Evolutionary conservation across 2,888 invertebrate genomes (phyloP).

Genomic region (Philopedon plagiatum): DNA sequence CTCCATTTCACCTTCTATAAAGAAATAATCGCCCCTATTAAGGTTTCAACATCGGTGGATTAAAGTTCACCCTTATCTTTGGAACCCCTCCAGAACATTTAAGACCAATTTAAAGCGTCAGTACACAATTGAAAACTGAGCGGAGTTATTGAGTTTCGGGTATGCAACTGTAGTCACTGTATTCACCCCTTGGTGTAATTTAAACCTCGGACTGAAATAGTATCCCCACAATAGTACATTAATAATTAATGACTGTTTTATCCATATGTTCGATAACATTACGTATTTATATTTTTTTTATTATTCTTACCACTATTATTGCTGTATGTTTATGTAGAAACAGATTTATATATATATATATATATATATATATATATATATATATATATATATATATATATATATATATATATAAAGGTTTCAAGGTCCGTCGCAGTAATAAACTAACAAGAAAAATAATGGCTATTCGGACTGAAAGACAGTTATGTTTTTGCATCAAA

Average conservation of each 20-base stretch:
- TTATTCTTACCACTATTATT: no score
- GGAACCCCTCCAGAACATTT: background rate
- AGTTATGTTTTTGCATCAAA: no score
- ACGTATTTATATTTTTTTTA: no score
- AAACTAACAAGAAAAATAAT: no score
- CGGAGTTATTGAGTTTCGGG: background rate
- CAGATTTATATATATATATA: background rate
- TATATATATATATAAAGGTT: no score
- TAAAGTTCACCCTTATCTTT: background rate
- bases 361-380: background rate
- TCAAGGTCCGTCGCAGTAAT: no score
- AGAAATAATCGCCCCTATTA: no score
- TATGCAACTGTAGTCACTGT: background rate
- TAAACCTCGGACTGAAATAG: background rate
- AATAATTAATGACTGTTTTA: no score
- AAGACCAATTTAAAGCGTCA: conserved; percentile 9
- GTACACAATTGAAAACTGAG: conserved; percentile 5
- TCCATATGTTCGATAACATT: no score
- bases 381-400: no score
- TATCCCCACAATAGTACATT: background rate
- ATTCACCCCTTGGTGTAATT: background rate
- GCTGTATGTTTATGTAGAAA: background rate
- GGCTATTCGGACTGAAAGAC: no score
- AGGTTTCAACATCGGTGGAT: background rate
- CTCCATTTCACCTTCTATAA: no score